Conservation (phyloP, 1,140 invertebrate genomes). For the Lithobius niger region DNA sequence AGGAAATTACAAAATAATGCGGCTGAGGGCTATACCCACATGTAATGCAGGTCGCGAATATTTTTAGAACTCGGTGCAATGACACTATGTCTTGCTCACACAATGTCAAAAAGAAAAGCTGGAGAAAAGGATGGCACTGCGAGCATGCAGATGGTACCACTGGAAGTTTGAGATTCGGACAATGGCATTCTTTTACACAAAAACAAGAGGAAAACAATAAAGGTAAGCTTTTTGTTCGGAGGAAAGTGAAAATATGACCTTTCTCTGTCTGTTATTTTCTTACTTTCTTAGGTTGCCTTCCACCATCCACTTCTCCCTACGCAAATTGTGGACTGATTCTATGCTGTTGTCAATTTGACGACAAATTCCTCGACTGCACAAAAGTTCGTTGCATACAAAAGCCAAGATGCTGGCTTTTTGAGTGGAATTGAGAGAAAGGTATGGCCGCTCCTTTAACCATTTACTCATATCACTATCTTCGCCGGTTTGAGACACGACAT, state of each 20-base stretch:
- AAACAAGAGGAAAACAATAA: too few relatives aligned
- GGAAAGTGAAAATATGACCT: too few relatives aligned
- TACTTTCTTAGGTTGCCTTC: slow-evolving; percentile 81
- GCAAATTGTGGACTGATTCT: slow-evolving; percentile 35
- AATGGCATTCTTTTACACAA: background rate
- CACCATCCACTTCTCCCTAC: slow-evolving; percentile 40
- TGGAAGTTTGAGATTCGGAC: too few relatives aligned
- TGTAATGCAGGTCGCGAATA: too few relatives aligned
- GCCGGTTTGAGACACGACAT: slow-evolving; percentile 53
- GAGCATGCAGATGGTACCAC: too few relatives aligned
- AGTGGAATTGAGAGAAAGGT: slow-evolving; percentile 68
- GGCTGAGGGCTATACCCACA: too few relatives aligned
- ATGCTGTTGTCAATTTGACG: slow-evolving; percentile 39
- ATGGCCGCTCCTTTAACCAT: slow-evolving; percentile 50
- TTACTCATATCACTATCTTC: slow-evolving; percentile 10
- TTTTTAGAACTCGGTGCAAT: too few relatives aligned
- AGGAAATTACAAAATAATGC: too few relatives aligned
- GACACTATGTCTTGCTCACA: too few relatives aligned
- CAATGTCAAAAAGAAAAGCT: too few relatives aligned
- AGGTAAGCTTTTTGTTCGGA: too few relatives aligned
- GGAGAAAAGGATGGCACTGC: too few relatives aligned
- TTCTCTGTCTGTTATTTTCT: slow-evolving; percentile 27
- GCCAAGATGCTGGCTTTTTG: slow-evolving; percentile 75
- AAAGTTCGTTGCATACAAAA: slow-evolving; percentile 82
- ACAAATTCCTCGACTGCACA: slow-evolving; percentile 78